These are phyloP conservation scores for Mercenaria mercenaria DNA, from an alignment of 1,140 invertebrate species.

Conservation along the genomic window DNA sequence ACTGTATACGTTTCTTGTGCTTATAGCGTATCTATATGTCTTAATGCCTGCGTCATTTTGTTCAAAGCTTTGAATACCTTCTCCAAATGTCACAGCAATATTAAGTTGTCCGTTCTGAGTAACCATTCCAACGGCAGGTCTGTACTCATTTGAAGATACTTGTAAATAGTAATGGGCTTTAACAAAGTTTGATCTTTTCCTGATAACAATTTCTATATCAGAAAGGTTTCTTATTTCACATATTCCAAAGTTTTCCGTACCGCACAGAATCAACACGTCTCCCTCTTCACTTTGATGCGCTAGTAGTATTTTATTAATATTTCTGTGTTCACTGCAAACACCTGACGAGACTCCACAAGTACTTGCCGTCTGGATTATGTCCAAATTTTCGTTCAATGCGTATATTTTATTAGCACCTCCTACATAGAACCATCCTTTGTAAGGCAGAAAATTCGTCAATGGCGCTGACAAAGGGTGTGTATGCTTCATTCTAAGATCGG, in stretches of 20 bases:
- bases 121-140: background rate
- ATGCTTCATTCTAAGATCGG: no score
- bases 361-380: background rate
- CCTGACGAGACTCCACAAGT: background rate
- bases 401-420: background rate
- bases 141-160: background rate
- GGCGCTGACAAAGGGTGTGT: background rate
- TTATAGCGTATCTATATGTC: constrained; percentile 2
- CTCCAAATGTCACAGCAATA: constrained; percentile 23
- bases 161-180: background rate
- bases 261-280: background rate
- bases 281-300: background rate
- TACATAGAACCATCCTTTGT: background rate
- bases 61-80: background rate
- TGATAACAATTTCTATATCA: background rate
- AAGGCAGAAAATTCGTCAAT: background rate
- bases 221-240: constrained; percentile 1
- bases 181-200: background rate
- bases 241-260: background rate
- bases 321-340: background rate
- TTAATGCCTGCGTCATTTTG: no score
- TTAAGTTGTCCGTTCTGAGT: background rate
- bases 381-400: background rate
- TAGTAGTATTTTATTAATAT: constrained; percentile 35
- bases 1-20: background rate